phyloP scores from a whole-genome alignment of 2,113 vertebrate species.

The Oncorhynchus masou region DNA sequence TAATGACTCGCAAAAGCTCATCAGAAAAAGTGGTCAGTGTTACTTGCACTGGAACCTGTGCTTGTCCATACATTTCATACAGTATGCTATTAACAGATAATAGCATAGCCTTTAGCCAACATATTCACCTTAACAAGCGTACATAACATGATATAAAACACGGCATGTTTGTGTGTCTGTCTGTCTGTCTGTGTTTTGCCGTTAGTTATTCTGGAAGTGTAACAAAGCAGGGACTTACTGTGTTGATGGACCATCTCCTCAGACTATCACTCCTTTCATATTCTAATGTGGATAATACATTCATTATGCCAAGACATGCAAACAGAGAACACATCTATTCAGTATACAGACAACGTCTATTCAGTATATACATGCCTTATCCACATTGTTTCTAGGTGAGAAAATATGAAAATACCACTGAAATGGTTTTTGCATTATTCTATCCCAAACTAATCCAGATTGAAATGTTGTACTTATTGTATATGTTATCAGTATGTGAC shows the following conservation, averaged over 20 bases:
- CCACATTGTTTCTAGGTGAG: constrained; percentile 9
- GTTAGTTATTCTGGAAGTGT: neutral
- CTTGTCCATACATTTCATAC: neutral
- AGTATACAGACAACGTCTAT: neutral
- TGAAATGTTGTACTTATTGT: constrained; percentile 42
- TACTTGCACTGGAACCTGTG: too few species aligned
- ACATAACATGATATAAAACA: neutral
- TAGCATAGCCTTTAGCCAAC: neutral
- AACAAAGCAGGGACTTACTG: neutral
- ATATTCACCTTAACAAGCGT: neutral
- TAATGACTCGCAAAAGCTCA: too few species aligned
- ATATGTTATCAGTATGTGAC: constrained; percentile 26
- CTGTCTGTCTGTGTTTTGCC: constrained; percentile 37
- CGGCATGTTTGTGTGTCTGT: constrained; percentile 44
- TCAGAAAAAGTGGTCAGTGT: too few species aligned
- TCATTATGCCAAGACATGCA: neutral
- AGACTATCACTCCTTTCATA: neutral
- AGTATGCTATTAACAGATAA: neutral
- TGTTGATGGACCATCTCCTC: neutral
- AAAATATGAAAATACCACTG: constrained; percentile 6
- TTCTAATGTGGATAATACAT: neutral
- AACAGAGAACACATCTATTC: neutral
- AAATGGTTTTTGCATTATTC: neutral
- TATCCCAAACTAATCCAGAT: constrained; percentile 14
- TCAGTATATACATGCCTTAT: neutral